A percentile compares a stretch with the other conserved stretches of the same genome.
phyloP scores from a whole-genome alignment of 2,888 invertebrate species.

The Mythimna impura region DNA sequence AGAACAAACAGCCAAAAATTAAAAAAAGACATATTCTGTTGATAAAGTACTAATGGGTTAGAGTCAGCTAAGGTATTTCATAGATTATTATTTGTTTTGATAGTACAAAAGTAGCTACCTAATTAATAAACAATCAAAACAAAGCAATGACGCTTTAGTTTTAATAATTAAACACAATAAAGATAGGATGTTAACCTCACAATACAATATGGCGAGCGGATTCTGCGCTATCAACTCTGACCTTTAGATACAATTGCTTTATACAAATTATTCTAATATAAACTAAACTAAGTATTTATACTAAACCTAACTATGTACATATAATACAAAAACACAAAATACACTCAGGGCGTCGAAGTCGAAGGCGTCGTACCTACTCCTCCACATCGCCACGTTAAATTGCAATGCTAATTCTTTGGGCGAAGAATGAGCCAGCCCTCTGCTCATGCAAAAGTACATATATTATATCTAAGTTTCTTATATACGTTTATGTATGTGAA shows the following conservation, averaged over 20 bases:
- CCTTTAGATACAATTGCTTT: conserved; percentile 40
- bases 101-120: neutral
- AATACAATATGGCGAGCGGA: conserved; percentile 48
- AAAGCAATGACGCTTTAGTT: conserved; percentile 13
- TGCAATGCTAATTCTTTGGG: too few species aligned
- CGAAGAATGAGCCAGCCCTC: too few species aligned
- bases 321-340: too few species aligned
- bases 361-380: too few species aligned
- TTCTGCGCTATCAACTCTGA: conserved; percentile 51
- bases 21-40: neutral
- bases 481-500: too few species aligned
- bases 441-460: too few species aligned
- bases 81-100: neutral
- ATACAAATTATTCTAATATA: conserved; percentile 28
- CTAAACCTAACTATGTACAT: too few species aligned
- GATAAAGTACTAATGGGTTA: neutral
- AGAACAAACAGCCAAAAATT: neutral
- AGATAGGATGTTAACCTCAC: conserved; percentile 36
- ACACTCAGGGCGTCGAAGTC: too few species aligned
- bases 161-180: conserved; percentile 12
- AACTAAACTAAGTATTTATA: too few species aligned
- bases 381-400: too few species aligned
- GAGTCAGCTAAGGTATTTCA: neutral
- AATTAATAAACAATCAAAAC: conserved; percentile 13
- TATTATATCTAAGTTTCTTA: too few species aligned